A percentile compares a stretch with the other conserved stretches of the same genome.
Conservation (phyloP, 2,888 invertebrate species). For the Melanostoma scalare region DNA sequence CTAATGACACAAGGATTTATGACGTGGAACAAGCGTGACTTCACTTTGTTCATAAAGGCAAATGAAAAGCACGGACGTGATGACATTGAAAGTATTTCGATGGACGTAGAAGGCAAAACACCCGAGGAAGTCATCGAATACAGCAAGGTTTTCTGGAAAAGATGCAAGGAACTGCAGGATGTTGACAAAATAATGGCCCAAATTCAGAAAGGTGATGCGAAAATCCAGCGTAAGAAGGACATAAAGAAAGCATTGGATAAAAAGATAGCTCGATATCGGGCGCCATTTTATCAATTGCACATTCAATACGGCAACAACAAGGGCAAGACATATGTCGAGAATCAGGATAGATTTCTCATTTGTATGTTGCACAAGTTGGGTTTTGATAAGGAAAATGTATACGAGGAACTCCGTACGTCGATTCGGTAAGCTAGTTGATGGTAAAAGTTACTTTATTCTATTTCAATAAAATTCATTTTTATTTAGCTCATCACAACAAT, state of each 20-base stretch:
- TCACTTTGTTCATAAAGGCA: slow-evolving; percentile 99
- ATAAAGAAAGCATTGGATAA: slow-evolving; percentile 86
- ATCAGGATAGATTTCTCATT: slow-evolving; percentile 94
- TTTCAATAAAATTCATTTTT: too few relatives aligned
- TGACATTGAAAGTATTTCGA: slow-evolving; percentile 98
- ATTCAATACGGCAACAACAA: slow-evolving; percentile 99
- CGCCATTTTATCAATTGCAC: slow-evolving; percentile 98
- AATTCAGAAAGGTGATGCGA: slow-evolving; percentile 98
- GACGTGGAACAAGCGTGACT: slow-evolving; percentile 98
- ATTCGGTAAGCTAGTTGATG: slow-evolving; percentile 85
- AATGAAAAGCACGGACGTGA: slow-evolving; percentile 99
- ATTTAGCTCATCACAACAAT: too few relatives aligned
- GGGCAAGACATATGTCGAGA: slow-evolving; percentile 92
- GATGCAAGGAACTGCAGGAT: slow-evolving; percentile 97
- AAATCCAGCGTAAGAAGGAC: slow-evolving; percentile 94
- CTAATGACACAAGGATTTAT: slow-evolving; percentile 97
- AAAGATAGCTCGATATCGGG: slow-evolving; percentile 92
- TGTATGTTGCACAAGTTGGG: slow-evolving; percentile 99
- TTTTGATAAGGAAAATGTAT: slow-evolving; percentile 99
- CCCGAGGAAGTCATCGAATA: slow-evolving; percentile 99
- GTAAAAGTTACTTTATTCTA: too few relatives aligned
- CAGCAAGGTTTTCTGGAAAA: slow-evolving; percentile 98
- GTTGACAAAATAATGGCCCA: slow-evolving; percentile 99
- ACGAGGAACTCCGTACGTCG: slow-evolving; percentile 96
- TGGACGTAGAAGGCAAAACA: slow-evolving; percentile 97